Conservation (phyloP, 2,797 vertebrate genomes). For the Chaenodraco wilsoni region DNA sequence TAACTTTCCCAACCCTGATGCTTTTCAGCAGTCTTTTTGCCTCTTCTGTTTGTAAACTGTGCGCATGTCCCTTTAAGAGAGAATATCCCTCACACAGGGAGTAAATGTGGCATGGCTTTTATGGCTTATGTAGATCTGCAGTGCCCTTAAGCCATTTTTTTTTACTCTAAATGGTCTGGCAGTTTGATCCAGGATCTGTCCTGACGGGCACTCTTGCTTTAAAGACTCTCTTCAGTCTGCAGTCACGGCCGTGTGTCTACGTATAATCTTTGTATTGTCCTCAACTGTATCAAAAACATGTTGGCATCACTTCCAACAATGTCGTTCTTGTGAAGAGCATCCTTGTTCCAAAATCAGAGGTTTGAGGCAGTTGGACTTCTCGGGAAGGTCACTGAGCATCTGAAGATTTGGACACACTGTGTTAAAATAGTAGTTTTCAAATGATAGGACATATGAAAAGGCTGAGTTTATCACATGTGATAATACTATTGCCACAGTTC, state of each 20-base stretch:
- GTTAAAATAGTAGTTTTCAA: constrained; percentile 62
- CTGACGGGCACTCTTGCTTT: constrained; percentile 59
- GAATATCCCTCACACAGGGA: constrained; percentile 67
- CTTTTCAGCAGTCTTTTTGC: constrained; percentile 75
- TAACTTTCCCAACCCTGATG: constrained; percentile 71
- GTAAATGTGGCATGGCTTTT: constrained; percentile 82
- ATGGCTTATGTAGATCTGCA: constrained; percentile 78
- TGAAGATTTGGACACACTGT: constrained; percentile 63
- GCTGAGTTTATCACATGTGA: constrained; percentile 57
- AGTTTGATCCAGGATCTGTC: constrained; percentile 57
- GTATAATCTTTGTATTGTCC: constrained; percentile 58
- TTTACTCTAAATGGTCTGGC: constrained; percentile 60
- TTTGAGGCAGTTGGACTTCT: constrained; percentile 40
- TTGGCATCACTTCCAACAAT: constrained; percentile 49
- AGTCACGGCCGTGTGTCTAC: constrained; percentile 61
- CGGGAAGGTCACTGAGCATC: constrained; percentile 42
- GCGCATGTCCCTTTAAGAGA: constrained; percentile 88
- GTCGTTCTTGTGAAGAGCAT: constrained; percentile 48
- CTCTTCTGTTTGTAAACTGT: constrained; percentile 82
- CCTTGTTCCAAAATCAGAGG: constrained; percentile 45
- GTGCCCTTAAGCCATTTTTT: constrained; percentile 74
- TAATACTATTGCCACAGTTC: constrained; percentile 58
- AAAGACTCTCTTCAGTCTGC: constrained; percentile 63
- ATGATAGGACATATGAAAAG: constrained; percentile 42
- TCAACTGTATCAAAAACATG: constrained; percentile 58